Base-by-base conservation (phyloP, 2,113 vertebrate genomes). In the Pangasianodon gigas region DNA sequence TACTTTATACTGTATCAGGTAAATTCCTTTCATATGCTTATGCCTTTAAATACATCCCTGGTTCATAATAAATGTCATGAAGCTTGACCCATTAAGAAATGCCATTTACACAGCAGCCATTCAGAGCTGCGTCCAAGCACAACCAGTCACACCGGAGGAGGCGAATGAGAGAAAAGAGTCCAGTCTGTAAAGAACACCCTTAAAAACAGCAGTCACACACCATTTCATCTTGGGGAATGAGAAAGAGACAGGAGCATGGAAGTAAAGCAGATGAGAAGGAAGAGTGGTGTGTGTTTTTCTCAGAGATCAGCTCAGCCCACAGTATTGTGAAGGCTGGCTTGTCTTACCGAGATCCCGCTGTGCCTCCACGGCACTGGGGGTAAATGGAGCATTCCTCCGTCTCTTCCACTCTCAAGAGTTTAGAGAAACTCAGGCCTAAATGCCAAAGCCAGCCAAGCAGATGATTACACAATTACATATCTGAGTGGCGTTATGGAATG, bases 341-440 rank as follows among this genome's bases (percentile, higher is more conserved):
- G 67, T 80, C 80, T 88, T 54, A 85, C 69, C 8, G 46, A 46
- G 82, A 84, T 89, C 71, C 81, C 41, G 56, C 81, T 84, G 87
- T 48, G 51, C 32, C 52, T 84, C 80, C 51, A 56, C 37, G 41
- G 60, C 48, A 71, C 87, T 81, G 54, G 65, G n/a, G 84, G 56
- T 86, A 90, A 92, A 90, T 92, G 67, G 81, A 90, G 86, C 91
- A 51, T 88, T 88, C 84, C 85, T 91, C 67, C 80, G 67, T 83
- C 71, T 87, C 71, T 77, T 89, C 44, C 51, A 87, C 44, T 86
- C 62, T 37, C 69, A 87, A 4, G 81, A 87, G 85, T 83, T 90
- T 83, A 26, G 24, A 87, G 65, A 84, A 69, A 71, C 84, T 37
- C 16, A 51, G 58, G 85, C 48, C 51, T 44, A 84, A 89, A 90